Base-by-base conservation (phyloP, 64 coral and sea anemone species). In the Platygyra sinensis region DNA sequence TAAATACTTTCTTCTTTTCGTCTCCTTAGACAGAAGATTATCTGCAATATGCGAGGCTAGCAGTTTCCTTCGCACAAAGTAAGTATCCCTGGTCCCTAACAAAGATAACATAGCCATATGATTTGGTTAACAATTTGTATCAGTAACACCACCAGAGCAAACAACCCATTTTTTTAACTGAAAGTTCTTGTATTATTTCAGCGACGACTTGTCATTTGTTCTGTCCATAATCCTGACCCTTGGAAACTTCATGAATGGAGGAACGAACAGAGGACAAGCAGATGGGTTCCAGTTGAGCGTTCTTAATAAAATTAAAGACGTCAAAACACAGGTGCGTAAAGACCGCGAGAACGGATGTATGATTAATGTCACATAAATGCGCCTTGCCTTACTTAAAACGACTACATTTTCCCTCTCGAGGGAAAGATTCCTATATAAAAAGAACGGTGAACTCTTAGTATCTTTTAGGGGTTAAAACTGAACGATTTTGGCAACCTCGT, bases 211-310 rank as follows among this genome's bases (percentile, higher is more conserved):
- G 46, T 82, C 91, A 24, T 87, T 73, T 2, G 63, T 99, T 25
- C 85, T 99, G 32, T 93, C 90, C 31, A 78, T 99, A 64, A 85
- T 99, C 9, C 78, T 99, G 73, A 80, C 97, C 20, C 59, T 96
- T 55, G 97, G 97, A 8, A 99, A 99, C 91, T 99, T 96, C 74
- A 99, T 99, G 97, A 99, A 99, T 52, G 97, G 97, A 5, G 89
- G 94, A 22, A 99, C 97, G 5, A 76, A 84, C 30, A 91, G 97
- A 19, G 97, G 97, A 16, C 97, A 96, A 28, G 97, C 97, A 3
- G 97, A 99, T 62, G 97, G 97, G 5, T 99, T 96, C 62, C 97
- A 99, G 20, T 73, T 99, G 80, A 90, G 85, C 12, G 91, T 93
- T 0, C 88, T 99, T 3, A 74, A 89, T 27, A 99, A 99, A 46